Conservation (phyloP, 2,113 vertebrate species). For the Hemicordylus capensis region DNA sequence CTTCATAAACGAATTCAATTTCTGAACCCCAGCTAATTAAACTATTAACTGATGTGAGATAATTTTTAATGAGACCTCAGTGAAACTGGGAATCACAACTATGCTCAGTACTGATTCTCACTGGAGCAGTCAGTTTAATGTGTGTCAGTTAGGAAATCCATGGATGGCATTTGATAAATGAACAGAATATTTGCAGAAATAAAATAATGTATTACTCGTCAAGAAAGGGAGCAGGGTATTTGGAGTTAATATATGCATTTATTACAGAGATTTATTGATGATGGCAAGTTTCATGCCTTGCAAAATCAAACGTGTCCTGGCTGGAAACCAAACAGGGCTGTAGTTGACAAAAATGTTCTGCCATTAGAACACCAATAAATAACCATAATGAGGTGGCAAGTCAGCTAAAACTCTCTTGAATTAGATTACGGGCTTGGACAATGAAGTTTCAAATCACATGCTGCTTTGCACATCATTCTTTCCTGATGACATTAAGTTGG, state of each 20-base stretch:
- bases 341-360: not conserved
- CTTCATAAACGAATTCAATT: conserved; percentile 6
- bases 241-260: not conserved
- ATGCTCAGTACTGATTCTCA: not conserved
- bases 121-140: not conserved
- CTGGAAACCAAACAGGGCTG: not conserved
- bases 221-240: not conserved
- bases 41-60: conserved; percentile 7
- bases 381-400: not conserved
- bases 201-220: not conserved
- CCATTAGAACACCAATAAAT: not conserved
- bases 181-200: not conserved
- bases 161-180: not conserved
- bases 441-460: not conserved
- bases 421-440: not conserved
- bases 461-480: not conserved
- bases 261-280: not conserved
- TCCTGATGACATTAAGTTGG: not conserved
- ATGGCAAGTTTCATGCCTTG: not conserved
- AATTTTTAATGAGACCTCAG: not conserved
- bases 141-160: not conserved
- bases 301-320: not conserved
- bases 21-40: not conserved
- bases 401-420: not conserved
- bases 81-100: not conserved